These are phyloP conservation scores for Pterophyllum scalare DNA, from an alignment of 2,113 vertebrate genomes.

Conservation along the genomic window DNA sequence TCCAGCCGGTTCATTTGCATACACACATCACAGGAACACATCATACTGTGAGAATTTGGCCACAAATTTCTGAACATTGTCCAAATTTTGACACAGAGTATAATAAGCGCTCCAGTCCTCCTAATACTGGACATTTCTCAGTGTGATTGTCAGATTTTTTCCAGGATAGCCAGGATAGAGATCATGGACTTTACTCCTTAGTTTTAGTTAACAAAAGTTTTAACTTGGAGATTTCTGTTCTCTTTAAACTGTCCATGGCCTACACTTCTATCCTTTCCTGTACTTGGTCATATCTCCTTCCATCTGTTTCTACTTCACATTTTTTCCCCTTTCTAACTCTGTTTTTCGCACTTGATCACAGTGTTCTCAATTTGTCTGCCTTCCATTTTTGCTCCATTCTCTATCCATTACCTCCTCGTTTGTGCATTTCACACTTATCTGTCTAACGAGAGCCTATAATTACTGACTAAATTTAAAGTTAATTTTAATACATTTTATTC, in stretches of 20 bases:
- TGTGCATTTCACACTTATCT: constrained; percentile 23
- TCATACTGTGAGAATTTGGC: neutral
- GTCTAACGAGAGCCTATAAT: constrained; percentile 29
- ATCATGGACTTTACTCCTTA: neutral
- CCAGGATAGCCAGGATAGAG: neutral
- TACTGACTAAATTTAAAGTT: constrained; percentile 31
- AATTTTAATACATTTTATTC: constrained; percentile 28
- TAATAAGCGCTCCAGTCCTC: neutral
- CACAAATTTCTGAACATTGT: neutral
- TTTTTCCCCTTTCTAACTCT: constrained; percentile 17
- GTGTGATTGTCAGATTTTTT: neutral
- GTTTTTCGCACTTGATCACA: constrained; percentile 33
- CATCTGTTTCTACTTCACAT: constrained; percentile 11
- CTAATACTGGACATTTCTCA: neutral
- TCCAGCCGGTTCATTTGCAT: neutral
- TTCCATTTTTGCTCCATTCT: constrained; percentile 4
- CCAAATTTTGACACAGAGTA: neutral
- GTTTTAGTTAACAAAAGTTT: neutral
- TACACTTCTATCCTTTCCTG: neutral
- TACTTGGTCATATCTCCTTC: constrained; percentile 11
- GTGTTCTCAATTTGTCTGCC: constrained; percentile 9
- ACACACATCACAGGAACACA: neutral
- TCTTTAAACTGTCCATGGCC: neutral
- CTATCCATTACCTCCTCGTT: constrained; percentile 32
- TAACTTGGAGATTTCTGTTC: constrained; percentile 34